Evolutionary conservation across 2,797 vertebrate species (phyloP), one percentile per base, ranked within the genome.

Genomic region (Oreonectes daqikongensis): DNA sequence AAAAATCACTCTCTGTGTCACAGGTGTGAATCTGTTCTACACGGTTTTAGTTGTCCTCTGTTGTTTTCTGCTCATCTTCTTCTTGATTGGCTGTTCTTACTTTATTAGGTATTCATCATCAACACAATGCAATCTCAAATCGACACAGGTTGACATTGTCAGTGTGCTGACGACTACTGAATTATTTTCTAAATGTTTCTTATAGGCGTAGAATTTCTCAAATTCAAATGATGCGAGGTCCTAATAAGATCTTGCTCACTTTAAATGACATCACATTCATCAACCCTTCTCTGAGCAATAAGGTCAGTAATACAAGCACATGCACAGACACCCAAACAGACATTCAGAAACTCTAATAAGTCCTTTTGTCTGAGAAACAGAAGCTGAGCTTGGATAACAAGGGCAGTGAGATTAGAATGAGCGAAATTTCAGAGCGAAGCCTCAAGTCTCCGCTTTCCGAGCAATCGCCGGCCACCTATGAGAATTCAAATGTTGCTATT

Each of bases 401-500:
- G 61, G 65, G 80, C 50, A 92, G 91, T 1, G 88, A 85, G 42
- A 78, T 72, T 1, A 79, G 72, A 72, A 81, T 76, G 28, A 83
- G 83, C 44, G 55, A 57, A 17, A 9, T 66, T 18, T 89, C 85
- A 10, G 84, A 82, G 22, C 82, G 68, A 38, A 88, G 84, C 73
- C 68, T 83, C 11, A 87, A 66, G 48, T 89, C 87, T 4, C 90
- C 90, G 0, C 65, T 86, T 59, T 91, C 92, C 52, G 86, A 81
- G 65, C 81, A 83, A 4, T 88, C 91, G 1, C 93, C 94, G 0
- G 92, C 90, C 78, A 95, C 92, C 32, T 86, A 90, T 3, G 93
- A 94, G 81, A 94, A 94, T 88, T 92, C 94, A 76, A 94, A 94
- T 46, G 78, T 94, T 1, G 92, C 90, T 12, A 81, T 94, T 72